These are phyloP conservation scores for Acrossocheilus wenchowensis DNA, from an alignment of 2,797 vertebrate species.

Conservation along the genomic window DNA sequence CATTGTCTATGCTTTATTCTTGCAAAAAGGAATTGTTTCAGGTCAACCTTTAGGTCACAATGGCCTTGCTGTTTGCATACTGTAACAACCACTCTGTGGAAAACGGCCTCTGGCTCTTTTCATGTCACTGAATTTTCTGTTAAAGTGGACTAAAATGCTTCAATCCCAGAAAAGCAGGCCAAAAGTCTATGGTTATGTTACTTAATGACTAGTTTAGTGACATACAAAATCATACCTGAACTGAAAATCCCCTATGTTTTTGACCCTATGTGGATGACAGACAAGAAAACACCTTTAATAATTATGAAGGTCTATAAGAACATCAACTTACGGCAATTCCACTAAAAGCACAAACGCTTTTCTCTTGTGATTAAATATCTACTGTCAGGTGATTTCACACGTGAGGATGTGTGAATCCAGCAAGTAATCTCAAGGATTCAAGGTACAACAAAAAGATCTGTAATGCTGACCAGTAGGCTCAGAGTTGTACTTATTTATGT, in stretches of 20 bases:
- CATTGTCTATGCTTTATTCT: not conserved
- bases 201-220: constrained; percentile 66
- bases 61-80: constrained; percentile 14
- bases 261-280: not conserved
- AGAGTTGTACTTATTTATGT: not conserved
- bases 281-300: not conserved
- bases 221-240: constrained; percentile 12
- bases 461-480: not conserved
- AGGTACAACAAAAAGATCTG: not conserved
- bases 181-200: constrained; percentile 35
- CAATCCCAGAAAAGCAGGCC: not conserved
- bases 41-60: not conserved
- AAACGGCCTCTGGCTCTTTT: constrained; percentile 17
- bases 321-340: not conserved
- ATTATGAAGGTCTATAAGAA: not conserved
- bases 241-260: not conserved
- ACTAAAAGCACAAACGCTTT: not conserved
- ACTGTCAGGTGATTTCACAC: not conserved
- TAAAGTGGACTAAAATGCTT: constrained; percentile 13
- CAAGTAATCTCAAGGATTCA: not conserved
- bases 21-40: not conserved
- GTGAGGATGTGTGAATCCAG: not conserved
- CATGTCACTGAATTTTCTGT: not conserved
- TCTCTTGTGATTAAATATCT: not conserved
- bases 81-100: not conserved